Percentiles rank a stretch among this genome's conserved stretches.
These are phyloP conservation scores for Gymnothorax javanicus DNA, from an alignment of 2,797 vertebrate genomes.

Conservation along the genomic window DNA sequence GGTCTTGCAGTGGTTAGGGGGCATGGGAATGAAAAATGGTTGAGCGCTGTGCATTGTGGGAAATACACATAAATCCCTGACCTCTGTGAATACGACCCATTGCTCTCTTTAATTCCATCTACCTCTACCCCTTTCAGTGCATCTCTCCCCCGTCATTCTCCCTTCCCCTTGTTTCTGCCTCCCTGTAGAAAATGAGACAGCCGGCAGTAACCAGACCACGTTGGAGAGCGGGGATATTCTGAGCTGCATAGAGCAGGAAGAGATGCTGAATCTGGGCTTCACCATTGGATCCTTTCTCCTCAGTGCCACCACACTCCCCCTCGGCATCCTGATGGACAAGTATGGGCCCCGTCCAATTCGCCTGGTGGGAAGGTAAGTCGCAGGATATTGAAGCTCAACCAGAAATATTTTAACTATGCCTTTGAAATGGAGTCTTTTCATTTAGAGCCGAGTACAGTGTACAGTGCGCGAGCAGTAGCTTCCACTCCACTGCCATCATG, in stretches of 20 bases:
- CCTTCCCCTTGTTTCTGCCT: neutral
- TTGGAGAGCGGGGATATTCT: constrained; percentile 44
- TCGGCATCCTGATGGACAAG: constrained; percentile 74
- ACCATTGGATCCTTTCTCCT: constrained; percentile 86
- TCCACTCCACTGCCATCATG: no score
- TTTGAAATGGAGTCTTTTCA: neutral
- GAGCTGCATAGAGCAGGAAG: constrained; percentile 79
- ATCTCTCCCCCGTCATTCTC: constrained; percentile 1
- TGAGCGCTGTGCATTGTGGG: no score
- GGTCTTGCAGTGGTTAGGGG: neutral
- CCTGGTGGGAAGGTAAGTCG: constrained; percentile 79
- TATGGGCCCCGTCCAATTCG: constrained; percentile 81
- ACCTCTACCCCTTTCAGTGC: neutral
- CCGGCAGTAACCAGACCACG: constrained; percentile 31
- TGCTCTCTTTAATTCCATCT: neutral
- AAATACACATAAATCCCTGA: neutral
- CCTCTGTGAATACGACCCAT: neutral
- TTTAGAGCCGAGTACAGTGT: neutral
- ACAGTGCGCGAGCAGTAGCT: neutral
- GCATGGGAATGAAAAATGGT: no score
- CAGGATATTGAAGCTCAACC: no score
- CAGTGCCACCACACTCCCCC: constrained; percentile 80
- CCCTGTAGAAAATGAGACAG: constrained; percentile 59
- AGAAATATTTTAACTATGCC: no score
- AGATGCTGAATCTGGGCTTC: constrained; percentile 83